Base-by-base conservation (phyloP, 2,113 vertebrate genomes). In the rat (Rattus norvegicus) region DNA sequence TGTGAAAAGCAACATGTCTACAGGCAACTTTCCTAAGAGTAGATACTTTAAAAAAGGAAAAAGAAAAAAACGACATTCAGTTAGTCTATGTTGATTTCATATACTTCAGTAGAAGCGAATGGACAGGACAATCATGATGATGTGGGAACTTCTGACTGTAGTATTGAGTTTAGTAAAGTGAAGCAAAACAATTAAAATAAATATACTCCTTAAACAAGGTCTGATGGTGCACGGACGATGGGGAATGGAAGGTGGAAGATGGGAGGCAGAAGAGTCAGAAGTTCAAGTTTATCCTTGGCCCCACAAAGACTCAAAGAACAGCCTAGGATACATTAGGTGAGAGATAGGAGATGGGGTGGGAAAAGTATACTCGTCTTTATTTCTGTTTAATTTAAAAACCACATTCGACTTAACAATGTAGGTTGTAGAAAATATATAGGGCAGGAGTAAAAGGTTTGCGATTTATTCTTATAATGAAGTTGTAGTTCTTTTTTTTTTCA, bases 151-250 rank as follows among this genome's bases (percentile, higher is more conserved):
- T 92, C 63, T 73, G 47, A 80, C 11, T 17, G 2, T 76, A 61
- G 36, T 90, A 89, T 83, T 93, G 72, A 87, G 28, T 59, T 90
- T 97, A 88, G 7, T 92, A 70, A 89, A 30, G 33, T 93, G 65
- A 26, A 81, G 12, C 7, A 88, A 90, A 97, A 79, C 61, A 93
- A 90, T 47, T 54, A 77, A 14, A 9, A 33, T 12, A 49, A 49
- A 8, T 26, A 47, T 76, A 8, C 13, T 65, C 69, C 20, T 26
- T 88, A 87, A 36, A 26, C 19, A 22, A 19, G 65, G 85, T 47
- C 47, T 26, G 20, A 69, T 11, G 30, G 28, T 69, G 30, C 67
- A 16, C 28, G 67, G 5, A 33, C 14, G 67, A 33, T 33, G 65
- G 30, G 30, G 52, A 54, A 54, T 11, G 43, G 43, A 43, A 67